These are phyloP conservation scores for Lasioglossum albipes DNA, from an alignment of 1,140 invertebrate species.

Conservation along the genomic window DNA sequence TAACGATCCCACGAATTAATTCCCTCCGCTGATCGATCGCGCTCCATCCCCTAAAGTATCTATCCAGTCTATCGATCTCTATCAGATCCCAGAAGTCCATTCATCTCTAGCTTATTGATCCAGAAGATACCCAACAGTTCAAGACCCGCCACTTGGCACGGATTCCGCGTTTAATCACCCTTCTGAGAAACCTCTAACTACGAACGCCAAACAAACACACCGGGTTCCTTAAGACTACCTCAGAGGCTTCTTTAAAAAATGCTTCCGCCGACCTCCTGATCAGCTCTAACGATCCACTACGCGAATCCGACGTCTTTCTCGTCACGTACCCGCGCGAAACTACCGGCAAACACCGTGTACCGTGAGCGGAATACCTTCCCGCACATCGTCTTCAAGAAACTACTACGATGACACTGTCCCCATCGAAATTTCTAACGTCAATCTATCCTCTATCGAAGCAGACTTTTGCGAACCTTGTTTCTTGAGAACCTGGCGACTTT, in stretches of 20 bases:
- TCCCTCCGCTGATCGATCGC: too few relatives aligned
- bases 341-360: neutral
- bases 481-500: neutral
- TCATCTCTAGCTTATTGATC: too few relatives aligned
- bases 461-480: too few relatives aligned
- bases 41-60: neutral
- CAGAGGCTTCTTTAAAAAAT: constrained; percentile 21
- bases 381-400: too few relatives aligned
- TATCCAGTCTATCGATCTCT: constrained; percentile 10
- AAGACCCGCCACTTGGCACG: neutral
- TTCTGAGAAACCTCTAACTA: neutral
- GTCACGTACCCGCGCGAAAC: constrained; percentile 22
- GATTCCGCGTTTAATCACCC: constrained; percentile 3
- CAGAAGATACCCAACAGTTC: neutral
- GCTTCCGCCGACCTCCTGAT: neutral
- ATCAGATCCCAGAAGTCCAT: too few relatives aligned
- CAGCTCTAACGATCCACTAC: neutral
- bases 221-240: too few relatives aligned
- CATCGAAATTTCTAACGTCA: too few relatives aligned
- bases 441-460: too few relatives aligned
- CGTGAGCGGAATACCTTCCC: neutral
- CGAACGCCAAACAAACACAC: neutral
- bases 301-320: neutral
- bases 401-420: too few relatives aligned
- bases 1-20: neutral